Conservation (phyloP, 2,888 invertebrate species). For the Anagyrus pseudococci region DNA sequence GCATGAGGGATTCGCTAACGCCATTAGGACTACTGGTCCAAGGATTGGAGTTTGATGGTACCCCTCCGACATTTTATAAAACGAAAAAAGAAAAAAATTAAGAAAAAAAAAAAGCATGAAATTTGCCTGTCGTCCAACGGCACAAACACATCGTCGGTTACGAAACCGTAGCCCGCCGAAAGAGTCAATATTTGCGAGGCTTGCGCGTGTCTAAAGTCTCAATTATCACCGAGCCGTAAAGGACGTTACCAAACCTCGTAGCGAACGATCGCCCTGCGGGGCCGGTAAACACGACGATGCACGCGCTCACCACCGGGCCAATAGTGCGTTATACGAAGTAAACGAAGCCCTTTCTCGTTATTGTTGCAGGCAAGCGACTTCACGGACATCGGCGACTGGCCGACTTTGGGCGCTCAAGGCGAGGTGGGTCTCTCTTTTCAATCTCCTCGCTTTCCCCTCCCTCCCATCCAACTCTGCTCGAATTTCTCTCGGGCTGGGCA, state of each 20-base stretch:
- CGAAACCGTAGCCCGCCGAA: too few species aligned
- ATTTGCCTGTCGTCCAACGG: neutral
- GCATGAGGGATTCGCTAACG: conserved; percentile 56
- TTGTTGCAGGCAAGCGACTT: conserved; percentile 81
- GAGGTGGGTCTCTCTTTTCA: conserved; percentile 57
- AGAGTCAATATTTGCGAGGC: too few species aligned
- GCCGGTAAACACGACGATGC: neutral
- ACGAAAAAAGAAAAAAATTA: neutral
- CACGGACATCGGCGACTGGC: conserved; percentile 91
- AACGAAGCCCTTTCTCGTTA: too few species aligned
- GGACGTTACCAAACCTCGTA: too few species aligned
- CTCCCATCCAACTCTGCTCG: conserved; percentile 8
- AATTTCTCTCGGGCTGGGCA: conserved; percentile 7
- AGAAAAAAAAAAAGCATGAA: neutral
- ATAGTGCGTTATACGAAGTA: too few species aligned
- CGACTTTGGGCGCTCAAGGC: conserved; percentile 78
- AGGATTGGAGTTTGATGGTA: conserved; percentile 31
- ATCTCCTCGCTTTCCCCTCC: conserved; percentile 14
- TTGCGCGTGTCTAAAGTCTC: too few species aligned
- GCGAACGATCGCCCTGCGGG: too few species aligned
- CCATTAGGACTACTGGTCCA: conserved; percentile 45
- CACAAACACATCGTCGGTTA: too few species aligned
- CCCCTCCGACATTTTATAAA: conserved; percentile 22
- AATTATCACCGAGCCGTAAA: too few species aligned
- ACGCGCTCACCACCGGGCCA: too few species aligned